A percentile compares a stretch with the other conserved stretches of the same genome.
These are phyloP conservation scores for Andrena praecox DNA, from an alignment of 2,888 invertebrate genomes.

Conservation along the genomic window DNA sequence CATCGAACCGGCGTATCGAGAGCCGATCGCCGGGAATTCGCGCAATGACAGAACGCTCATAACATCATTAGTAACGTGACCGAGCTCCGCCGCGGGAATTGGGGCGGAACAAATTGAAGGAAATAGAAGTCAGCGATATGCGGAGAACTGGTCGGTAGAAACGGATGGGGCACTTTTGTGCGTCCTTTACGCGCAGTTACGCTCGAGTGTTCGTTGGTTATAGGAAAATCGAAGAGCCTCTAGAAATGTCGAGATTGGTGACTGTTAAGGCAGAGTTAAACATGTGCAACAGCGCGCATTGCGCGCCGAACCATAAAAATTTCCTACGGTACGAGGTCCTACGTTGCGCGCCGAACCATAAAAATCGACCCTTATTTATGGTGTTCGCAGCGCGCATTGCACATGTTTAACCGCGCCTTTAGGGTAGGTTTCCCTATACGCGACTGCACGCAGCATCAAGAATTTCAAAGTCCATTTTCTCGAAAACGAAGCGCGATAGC, in stretches of 20 bases:
- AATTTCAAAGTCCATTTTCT: too few relatives aligned
- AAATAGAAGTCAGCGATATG: constrained; percentile 1
- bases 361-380: too few relatives aligned
- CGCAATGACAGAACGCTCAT: constrained; percentile 51
- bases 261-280: too few relatives aligned
- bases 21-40: constrained; percentile 37
- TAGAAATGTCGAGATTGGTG: background rate
- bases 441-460: too few relatives aligned
- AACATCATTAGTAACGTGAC: constrained; percentile 53
- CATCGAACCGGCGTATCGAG: constrained; percentile 42
- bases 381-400: too few relatives aligned
- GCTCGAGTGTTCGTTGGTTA: background rate
- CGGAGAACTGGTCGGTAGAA: background rate
- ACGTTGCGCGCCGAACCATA: too few relatives aligned
- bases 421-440: too few relatives aligned
- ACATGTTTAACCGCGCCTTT: too few relatives aligned
- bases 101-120: constrained; percentile 33
- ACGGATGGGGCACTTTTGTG: background rate
- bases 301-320: too few relatives aligned
- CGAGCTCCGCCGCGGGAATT: constrained; percentile 12
- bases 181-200: background rate
- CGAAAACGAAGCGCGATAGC: too few relatives aligned
- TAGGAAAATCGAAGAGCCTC: background rate
- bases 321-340: too few relatives aligned
- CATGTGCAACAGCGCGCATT: too few relatives aligned